These are phyloP conservation scores for Drosophila sucinea DNA, from an alignment of 1,140 invertebrate species.

Conservation along the genomic window DNA sequence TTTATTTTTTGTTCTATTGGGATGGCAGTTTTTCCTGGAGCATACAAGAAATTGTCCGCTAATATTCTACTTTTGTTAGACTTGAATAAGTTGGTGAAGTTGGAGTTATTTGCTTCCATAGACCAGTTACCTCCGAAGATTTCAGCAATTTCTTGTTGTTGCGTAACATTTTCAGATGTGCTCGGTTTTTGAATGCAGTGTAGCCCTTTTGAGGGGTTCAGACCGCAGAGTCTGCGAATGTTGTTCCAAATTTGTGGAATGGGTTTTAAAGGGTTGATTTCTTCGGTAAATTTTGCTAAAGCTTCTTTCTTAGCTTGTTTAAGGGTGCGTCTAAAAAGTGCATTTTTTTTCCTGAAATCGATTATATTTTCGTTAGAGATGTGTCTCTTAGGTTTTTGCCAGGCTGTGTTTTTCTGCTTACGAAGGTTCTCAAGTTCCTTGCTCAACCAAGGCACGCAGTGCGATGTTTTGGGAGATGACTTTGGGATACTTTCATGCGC, in stretches of 20 bases:
- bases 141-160: too few relatives aligned
- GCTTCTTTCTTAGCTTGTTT: background rate
- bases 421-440: background rate
- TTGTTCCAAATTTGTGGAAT: too few relatives aligned
- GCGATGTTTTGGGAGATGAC: background rate
- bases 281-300: background rate
- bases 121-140: too few relatives aligned
- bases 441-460: conserved; percentile 20
- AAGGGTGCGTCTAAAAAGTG: conserved; percentile 3
- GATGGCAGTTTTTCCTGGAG: background rate
- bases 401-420: too few relatives aligned
- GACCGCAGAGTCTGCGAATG: too few relatives aligned
- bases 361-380: too few relatives aligned
- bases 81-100: too few relatives aligned
- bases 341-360: background rate
- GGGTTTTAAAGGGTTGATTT: conserved; percentile 1
- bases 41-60: background rate
- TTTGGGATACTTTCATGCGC: background rate
- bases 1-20: conserved; percentile 2
- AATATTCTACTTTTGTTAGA: too few relatives aligned
- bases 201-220: too few relatives aligned
- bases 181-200: background rate
- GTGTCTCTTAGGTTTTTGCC: too few relatives aligned
- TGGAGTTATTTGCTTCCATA: too few relatives aligned
- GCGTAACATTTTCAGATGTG: too few relatives aligned